Conservation (phyloP, 2,797 vertebrate genomes). For the Dermochelys coriacea region DNA sequence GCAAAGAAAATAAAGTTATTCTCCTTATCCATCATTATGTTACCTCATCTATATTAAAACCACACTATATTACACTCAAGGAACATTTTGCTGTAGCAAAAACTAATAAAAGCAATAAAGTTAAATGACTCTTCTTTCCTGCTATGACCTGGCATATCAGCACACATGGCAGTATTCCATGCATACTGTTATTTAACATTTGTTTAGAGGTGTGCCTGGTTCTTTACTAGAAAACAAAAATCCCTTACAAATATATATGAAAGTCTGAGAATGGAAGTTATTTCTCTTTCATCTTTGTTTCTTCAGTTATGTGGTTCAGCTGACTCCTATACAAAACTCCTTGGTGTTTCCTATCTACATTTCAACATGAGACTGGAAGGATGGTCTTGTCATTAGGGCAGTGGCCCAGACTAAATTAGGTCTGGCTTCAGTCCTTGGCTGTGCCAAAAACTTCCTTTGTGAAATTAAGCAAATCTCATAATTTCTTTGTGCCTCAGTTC, state of each 20-base stretch:
- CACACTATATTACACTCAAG: neutral
- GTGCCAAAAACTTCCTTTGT: too few relatives aligned
- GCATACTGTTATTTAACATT: neutral
- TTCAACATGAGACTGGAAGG: too few relatives aligned
- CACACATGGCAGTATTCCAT: neutral
- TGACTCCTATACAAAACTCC: neutral
- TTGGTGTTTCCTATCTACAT: neutral
- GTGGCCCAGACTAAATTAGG: too few relatives aligned
- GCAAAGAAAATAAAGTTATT: conserved; percentile 47
- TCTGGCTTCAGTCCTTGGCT: too few relatives aligned
- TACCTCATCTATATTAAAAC: conserved; percentile 32
- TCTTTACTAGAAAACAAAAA: neutral
- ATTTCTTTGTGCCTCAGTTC: neutral
- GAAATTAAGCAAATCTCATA: too few relatives aligned
- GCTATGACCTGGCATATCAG: conserved; percentile 30
- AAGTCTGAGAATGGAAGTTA: rapidly evolving
- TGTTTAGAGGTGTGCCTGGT: neutral
- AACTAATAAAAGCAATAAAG: neutral
- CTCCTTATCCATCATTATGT: conserved; percentile 19
- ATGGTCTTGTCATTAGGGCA: too few relatives aligned
- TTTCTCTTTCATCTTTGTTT: neutral
- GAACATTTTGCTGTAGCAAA: neutral
- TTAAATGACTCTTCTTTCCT: conserved; percentile 3
- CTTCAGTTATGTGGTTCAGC: neutral
- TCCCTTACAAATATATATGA: neutral